Conservation (phyloP, 2,888 invertebrate genomes). For the Dasysyrphus albostriatus region DNA sequence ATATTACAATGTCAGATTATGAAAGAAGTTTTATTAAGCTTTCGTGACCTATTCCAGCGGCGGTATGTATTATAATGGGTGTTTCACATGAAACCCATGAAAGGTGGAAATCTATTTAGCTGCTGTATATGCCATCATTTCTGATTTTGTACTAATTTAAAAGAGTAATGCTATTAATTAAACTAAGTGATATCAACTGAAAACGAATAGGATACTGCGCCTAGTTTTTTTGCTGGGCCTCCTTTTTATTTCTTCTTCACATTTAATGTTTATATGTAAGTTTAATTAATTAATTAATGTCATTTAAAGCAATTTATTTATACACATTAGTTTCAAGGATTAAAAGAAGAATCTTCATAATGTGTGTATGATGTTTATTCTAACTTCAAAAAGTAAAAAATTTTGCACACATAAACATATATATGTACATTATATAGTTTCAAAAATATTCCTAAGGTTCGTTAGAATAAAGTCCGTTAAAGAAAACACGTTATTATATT, state of each 20-base stretch:
- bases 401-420: too few relatives aligned
- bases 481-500: too few relatives aligned
- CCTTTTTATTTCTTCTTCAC: constrained; percentile 22
- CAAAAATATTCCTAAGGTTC: too few relatives aligned
- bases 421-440: too few relatives aligned
- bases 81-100: constrained; percentile 54
- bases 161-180: constrained; percentile 60
- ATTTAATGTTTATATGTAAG: background rate
- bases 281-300: constrained; percentile 35
- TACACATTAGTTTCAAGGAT: background rate
- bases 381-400: too few relatives aligned
- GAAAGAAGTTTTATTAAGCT: constrained; percentile 48
- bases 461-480: too few relatives aligned
- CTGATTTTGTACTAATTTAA: constrained; percentile 55
- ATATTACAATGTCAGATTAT: constrained; percentile 40
- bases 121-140: constrained; percentile 45
- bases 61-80: constrained; percentile 27
- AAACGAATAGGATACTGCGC: constrained; percentile 43
- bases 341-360: too few relatives aligned
- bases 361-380: too few relatives aligned
- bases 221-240: constrained; percentile 32
- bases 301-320: constrained; percentile 16
- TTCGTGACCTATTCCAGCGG: constrained; percentile 55
- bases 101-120: constrained; percentile 57
- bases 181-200: constrained; percentile 54